Percentiles rank a stretch among this genome's conserved stretches.
These are phyloP conservation scores for Oreonectes daqikongensis DNA, from an alignment of 2,797 vertebrate genomes.

Conservation along the genomic window DNA sequence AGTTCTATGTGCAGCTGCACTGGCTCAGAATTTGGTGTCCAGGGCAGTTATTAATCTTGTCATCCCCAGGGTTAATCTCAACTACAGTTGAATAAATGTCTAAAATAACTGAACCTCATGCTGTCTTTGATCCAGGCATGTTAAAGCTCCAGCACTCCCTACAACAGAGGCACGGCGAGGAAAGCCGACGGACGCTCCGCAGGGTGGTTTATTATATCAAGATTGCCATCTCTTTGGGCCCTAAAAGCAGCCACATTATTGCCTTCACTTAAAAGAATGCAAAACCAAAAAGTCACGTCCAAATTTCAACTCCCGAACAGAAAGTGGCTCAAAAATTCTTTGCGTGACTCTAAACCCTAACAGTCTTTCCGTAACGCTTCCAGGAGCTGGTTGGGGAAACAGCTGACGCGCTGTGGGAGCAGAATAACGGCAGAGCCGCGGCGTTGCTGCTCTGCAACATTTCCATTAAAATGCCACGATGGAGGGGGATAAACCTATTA, in stretches of 20 bases:
- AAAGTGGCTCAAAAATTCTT: not conserved
- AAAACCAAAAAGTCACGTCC: slow-evolving; percentile 25
- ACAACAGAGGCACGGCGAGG: slow-evolving; percentile 37
- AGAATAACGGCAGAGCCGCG: not conserved
- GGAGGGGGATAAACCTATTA: slow-evolving; percentile 64
- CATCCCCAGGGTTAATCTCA: slow-evolving; percentile 70
- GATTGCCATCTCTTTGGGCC: slow-evolving; percentile 22
- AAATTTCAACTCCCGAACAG: not conserved
- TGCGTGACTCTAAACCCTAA: slow-evolving; percentile 3
- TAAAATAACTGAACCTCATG: slow-evolving; percentile 64
- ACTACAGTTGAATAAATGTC: slow-evolving; percentile 62
- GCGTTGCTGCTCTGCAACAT: slow-evolving; percentile 24
- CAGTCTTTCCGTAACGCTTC: not conserved
- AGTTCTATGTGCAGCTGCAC: slow-evolving; percentile 46
- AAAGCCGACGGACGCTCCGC: slow-evolving; percentile 26
- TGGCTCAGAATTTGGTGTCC: slow-evolving; percentile 47
- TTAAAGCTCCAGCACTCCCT: slow-evolving; percentile 34
- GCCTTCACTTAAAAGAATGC: not conserved
- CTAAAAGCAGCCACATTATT: slow-evolving; percentile 31
- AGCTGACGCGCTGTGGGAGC: slow-evolving; percentile 20
- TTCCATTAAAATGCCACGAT: slow-evolving; percentile 56
- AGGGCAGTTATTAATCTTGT: slow-evolving; percentile 65
- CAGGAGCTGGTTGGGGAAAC: slow-evolving; percentile 6
- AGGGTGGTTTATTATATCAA: slow-evolving; percentile 49
- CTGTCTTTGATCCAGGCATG: slow-evolving; percentile 48